Conservation (phyloP, 2,113 vertebrate species). For the Cynoglossus semilaevis region DNA sequence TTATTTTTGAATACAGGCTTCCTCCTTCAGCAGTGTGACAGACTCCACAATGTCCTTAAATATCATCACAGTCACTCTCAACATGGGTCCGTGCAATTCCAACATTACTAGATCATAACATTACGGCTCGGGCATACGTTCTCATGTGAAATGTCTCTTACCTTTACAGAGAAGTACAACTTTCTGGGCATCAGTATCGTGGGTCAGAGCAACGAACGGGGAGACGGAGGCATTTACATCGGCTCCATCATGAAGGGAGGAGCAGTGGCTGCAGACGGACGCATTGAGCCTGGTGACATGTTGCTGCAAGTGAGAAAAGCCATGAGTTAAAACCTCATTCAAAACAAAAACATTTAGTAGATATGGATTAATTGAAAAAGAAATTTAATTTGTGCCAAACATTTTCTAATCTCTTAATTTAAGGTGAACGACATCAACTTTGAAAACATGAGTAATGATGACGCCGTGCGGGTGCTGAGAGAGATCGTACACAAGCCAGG, state of each 20-base stretch:
- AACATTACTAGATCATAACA: neutral
- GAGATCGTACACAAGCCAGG: constrained; percentile 90
- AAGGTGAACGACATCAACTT: constrained; percentile 92
- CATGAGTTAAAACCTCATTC: neutral
- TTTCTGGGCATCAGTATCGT: constrained; percentile 92
- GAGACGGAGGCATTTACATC: constrained; percentile 90
- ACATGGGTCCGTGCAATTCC: constrained; percentile 82
- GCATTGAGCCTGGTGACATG: constrained; percentile 92
- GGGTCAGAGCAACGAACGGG: constrained; percentile 88
- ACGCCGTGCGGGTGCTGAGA: constrained; percentile 85
- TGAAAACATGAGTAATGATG: constrained; percentile 92
- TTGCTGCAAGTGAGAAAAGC: constrained; percentile 80
- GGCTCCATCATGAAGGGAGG: constrained; percentile 94
- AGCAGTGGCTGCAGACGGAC: constrained; percentile 87
- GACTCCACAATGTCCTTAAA: constrained; percentile 92
- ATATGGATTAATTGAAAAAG: neutral
- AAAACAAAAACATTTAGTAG: neutral
- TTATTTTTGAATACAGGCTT: constrained; percentile 66
- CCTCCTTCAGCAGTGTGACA: constrained; percentile 89
- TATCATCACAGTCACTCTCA: constrained; percentile 90
- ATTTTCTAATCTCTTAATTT: neutral
- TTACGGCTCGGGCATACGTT: neutral
- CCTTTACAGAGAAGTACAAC: constrained; percentile 87
- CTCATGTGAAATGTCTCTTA: neutral
- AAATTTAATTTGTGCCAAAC: neutral